phyloP scores from a whole-genome alignment of 2,888 invertebrate genomes.

The Oscheius sp. region DNA sequence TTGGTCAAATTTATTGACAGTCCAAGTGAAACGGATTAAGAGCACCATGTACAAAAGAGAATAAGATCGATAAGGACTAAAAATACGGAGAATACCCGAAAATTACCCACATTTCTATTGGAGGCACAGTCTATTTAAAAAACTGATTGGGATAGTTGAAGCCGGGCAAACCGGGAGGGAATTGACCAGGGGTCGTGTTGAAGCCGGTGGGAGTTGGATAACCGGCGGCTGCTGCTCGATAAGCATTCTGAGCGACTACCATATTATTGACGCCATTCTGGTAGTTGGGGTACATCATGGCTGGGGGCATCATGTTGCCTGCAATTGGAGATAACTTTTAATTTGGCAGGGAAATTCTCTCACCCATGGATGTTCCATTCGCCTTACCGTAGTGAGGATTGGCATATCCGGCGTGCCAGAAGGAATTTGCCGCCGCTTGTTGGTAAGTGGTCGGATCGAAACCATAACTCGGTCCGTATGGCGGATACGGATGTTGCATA shows the following conservation, averaged over 20 bases:
- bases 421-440: background rate
- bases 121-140: no score
- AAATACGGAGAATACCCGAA: no score
- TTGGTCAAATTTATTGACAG: no score
- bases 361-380: constrained; percentile 26
- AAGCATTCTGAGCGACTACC: background rate
- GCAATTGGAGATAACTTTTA: background rate
- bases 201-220: background rate
- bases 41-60: no score
- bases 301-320: constrained; percentile 17
- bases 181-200: background rate
- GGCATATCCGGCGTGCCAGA: background rate
- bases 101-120: no score
- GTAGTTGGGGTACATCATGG: constrained; percentile 24
- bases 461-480: background rate
- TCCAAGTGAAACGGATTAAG: no score
- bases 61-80: no score
- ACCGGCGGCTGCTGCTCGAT: background rate
- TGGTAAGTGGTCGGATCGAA: constrained; percentile 29
- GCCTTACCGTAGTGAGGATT: constrained; percentile 13
- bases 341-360: background rate
- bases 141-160: no score
- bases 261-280: constrained; percentile 4
- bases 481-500: constrained; percentile 22
- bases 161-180: background rate